Base-by-base conservation (phyloP, 1,140 invertebrate species). In the Chironomus tepperi region DNA sequence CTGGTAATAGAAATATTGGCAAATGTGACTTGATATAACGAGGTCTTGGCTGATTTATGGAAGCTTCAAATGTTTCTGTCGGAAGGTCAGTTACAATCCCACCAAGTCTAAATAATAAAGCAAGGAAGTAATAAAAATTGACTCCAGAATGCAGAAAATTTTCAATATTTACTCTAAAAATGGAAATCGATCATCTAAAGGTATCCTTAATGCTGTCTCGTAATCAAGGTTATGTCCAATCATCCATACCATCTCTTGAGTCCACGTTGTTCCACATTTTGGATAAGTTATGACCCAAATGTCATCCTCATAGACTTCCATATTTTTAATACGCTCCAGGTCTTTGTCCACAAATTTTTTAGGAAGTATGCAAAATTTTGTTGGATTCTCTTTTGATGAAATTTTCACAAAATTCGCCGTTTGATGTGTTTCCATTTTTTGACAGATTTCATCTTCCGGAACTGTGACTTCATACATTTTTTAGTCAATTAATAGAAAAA, bases 181-280 rank as follows among this genome's bases (percentile, higher is more conserved):
- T 7, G 81, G 79, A 65, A 80, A 79, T 18, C 80, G 67, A 16
- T 75, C 74, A 43, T 74, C 19, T 74, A 78, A 47, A 43, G 65
- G 34, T 2, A 76, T 75, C 76, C 83, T 82, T 12, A 57, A 15
- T 57, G 47, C 47, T 3, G 81, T 81, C 12, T 75, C 79, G 7
- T 81, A 86, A 77, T 89, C 83, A 42, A 87, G 80, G 75, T 88
- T 79, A 74, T 88, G 87, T 75, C 81, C 78, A 73, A 89, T 79
- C 0, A 87, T 76, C 85, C 87, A 89, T 0, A 87, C 82, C 79
- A 89, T 83, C 78, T 89, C 88, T 81, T 89, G 87, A 0, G 84
- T 85, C 88, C 87, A 89, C 12, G 88, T 89, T 16, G 88, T 88
- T 5, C 87, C 85, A 76, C 83, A 84, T 77, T 85, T 85, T 0